Conservation (phyloP, 37 sponge, comb jelly and placozoan genomes). For the Geodia barretti region DNA sequence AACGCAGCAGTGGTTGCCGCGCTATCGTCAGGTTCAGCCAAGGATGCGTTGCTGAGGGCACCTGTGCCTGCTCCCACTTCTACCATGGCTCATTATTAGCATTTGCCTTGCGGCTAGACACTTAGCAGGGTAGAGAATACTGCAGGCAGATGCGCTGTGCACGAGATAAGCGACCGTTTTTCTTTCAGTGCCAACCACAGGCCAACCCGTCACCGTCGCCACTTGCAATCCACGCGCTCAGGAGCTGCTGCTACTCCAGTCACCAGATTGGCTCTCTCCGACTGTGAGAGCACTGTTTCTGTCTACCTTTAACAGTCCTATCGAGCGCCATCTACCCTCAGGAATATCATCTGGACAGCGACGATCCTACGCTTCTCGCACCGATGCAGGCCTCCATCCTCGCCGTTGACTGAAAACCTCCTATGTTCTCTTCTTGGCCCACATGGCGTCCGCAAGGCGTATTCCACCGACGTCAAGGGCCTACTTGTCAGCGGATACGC, state of each 20-base stretch:
- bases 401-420: not conserved
- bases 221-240: not conserved
- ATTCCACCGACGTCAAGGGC: slow-evolving; percentile 4
- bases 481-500: slow-evolving; percentile 12
- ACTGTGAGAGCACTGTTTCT: too few relatives aligned
- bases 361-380: not conserved
- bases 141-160: slow-evolving; percentile 25
- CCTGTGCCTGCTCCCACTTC: slow-evolving; percentile 20
- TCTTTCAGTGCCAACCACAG: too few relatives aligned
- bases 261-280: too few relatives aligned
- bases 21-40: slow-evolving; percentile 6
- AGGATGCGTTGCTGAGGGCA: slow-evolving; percentile 34
- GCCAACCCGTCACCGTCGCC: not conserved
- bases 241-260: too few relatives aligned
- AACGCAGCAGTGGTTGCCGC: slow-evolving; percentile 50
- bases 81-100: slow-evolving; percentile 23
- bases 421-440: not conserved
- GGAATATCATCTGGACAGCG: not conserved
- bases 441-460: not conserved
- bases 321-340: not conserved
- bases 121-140: slow-evolving; percentile 7
- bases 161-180: too few relatives aligned
- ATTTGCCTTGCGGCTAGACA: slow-evolving; percentile 11
- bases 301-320: too few relatives aligned
- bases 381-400: not conserved